Base-by-base conservation (phyloP, 2,888 invertebrate genomes). In the Ormia ochracea region DNA sequence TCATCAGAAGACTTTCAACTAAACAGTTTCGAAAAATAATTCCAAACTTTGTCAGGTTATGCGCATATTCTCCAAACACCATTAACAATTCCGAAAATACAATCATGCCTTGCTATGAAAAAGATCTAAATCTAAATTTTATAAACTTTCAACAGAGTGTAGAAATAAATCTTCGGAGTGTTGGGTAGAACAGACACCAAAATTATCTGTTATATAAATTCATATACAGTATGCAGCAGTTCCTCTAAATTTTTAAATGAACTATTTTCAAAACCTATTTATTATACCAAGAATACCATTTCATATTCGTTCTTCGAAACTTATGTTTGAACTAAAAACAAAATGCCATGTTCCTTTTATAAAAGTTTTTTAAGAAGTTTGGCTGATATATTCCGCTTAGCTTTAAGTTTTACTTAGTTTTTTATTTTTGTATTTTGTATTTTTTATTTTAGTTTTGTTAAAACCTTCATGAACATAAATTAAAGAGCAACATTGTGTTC, bases 311-410 rank as follows among this genome's bases (percentile, higher is more conserved):
- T 72, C 70, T 61, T 23, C 28, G 28, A 4, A 17, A 5, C 17
- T 36, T 12, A 36, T 21, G 14, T 12, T 28, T 54, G 9, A 14
- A 10, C 9, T 28, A 9, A 59, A 52, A 74, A 36, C 31, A 4
- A 36, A n/a, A 17, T 58, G 19, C 12, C 23, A 59, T 17, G 6
- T 36, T 50, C 23, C 26, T 43, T 56, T 33, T 56, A 31, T 38
- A 43, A 61, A 52, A 43, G n/a, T 48, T 59, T 50, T 48, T 28
- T 75, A 41, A 58, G 41, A 52, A 74, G 36, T 36, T 31, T 68
- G 43, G 38, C 43, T 66, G 69, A 78, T 74, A 78, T 74, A 74
- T 74, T 50, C 61, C 66, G 66, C 58, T 65, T 52, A 14, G 48
- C 26, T 61, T 36, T 28, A 43, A 56, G 28, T 36, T 54, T 63